Evolutionary conservation across 2,888 invertebrate genomes (phyloP), one percentile per base, ranked within the genome.

Genomic region (Parasteatoda lunata): DNA sequence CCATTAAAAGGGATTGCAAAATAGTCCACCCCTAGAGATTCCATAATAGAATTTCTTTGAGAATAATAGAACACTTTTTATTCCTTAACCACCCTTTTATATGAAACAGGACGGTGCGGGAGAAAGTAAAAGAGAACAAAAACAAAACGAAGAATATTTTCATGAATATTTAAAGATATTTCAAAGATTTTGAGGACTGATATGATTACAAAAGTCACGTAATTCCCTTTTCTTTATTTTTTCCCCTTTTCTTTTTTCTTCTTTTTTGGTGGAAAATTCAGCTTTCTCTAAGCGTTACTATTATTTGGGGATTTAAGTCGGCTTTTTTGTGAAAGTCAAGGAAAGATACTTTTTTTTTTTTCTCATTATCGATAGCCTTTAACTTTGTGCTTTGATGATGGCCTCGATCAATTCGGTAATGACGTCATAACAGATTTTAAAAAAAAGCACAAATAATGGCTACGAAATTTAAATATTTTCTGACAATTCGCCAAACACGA

Each of bases 121-220:
- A 11, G 9, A 68, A 15, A 75, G 77, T 71, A 76, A 77, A 70
- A 51, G 30, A 45, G 71, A 68, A 75, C 73, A 51, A 66, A 72
- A 77, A 72, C 77, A 64, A 48, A 65, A 71, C 77, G 71, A 64
- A 15, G 77, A 86, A 80, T 59, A n/a, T 81, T 86, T 86, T 59
- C 85, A 86, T 86, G 77, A 86, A 86, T 86, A 86, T 86, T 86
- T 81, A 51, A 80, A 65, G 70, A 72, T 65, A 66, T 71, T 79
- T 70, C 11, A 51, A 64, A 66, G 76, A 77, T 51, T 83, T 71
- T 65, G 70, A 77, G 72, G 65, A 30, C 80, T 59, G 80, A 79
- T 80, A 72, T 77, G 85, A 86, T 86, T 86, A 86, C n/a, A 15
- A 71, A 47, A 77, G 85, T 86, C 85, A 86, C 85, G 85, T 80